Conservation (phyloP, 2,797 vertebrate species). For the Pteropus rufus region DNA sequence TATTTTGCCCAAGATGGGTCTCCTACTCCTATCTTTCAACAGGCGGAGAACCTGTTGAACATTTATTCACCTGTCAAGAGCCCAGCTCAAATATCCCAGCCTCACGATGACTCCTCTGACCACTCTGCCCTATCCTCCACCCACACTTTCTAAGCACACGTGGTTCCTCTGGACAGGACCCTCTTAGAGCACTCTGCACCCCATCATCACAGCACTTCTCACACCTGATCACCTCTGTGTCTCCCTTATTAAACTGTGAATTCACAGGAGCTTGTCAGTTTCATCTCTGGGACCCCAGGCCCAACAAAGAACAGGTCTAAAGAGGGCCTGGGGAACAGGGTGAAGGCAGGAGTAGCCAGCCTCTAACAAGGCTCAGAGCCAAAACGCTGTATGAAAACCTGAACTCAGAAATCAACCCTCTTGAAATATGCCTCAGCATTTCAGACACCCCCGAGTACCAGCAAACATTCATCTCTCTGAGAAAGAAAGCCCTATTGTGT, state of each 20-base stretch:
- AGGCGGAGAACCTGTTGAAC: neutral
- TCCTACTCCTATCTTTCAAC: neutral
- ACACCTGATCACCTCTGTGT: neutral
- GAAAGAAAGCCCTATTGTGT: neutral
- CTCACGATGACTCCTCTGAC: neutral
- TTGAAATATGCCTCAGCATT: neutral
- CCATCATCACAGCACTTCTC: neutral
- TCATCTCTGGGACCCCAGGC: neutral
- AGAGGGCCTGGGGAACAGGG: neutral
- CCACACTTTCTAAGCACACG: neutral
- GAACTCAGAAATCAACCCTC: neutral
- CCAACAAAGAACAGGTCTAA: neutral
- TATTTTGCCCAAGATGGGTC: neutral
- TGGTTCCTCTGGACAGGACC: neutral
- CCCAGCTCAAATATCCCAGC: neutral
- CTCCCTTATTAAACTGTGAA: no score
- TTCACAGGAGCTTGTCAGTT: neutral
- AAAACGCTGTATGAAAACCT: neutral
- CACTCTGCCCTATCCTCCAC: neutral
- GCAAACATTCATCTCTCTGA: neutral
- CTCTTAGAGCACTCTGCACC: neutral
- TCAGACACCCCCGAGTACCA: neutral
- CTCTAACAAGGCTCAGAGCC: neutral
- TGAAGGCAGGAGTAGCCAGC: neutral
- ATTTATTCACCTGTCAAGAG: neutral